Evolutionary conservation across 2,113 vertebrate genomes (phyloP), one percentile per base, ranked within the genome.

Genomic region (Anarrhichthys ocellatus): DNA sequence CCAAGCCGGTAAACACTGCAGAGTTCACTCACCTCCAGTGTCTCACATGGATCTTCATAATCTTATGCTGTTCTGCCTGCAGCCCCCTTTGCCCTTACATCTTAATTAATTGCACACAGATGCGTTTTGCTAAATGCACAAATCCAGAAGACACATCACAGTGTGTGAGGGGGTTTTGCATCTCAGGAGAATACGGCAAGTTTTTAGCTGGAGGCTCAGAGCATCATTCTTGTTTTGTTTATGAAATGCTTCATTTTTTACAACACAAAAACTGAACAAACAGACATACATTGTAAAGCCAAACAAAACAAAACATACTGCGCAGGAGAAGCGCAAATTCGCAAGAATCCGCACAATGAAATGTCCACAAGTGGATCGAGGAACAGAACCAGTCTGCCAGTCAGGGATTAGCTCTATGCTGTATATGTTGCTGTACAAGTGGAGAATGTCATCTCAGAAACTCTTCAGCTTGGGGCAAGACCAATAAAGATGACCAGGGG

Each of bases 1-100:
- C 75, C 11, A 20, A 87, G 62, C 42, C 5, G 9, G 73, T 79
- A 77, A 86, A 82, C 85, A 80, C 72, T 0, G 48, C 76, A 59
- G 52, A 72, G 79, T 87, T 82, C 81, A 63, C 54, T 69, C 32
- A 63, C 50, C 69, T 70, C 68, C 36, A 17, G 42, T 24, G 73
- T 34, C 72, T 84, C 64, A 14, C n/a, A 24, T n/a, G 29, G 48
- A 73, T 68, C 67, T 10, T 77, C 15, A 9, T 52, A 34, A 81
- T 71, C 42, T 24, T 9, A 3, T 0, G 4, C 70, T 14, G 44
- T 36, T 54, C 66, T 6, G 42, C 78, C 81, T 0, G 52, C 75
- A 65, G 62, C 50, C 68, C 64, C 62, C 78, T 78, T 76, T 59
- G 29, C 64, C 66, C 71, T 62, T 22, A 64, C 42, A 24, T 63